Evolutionary conservation across 1,140 invertebrate genomes (phyloP), one percentile per base, ranked within the genome.

Genomic region (Lineus longissimus): DNA sequence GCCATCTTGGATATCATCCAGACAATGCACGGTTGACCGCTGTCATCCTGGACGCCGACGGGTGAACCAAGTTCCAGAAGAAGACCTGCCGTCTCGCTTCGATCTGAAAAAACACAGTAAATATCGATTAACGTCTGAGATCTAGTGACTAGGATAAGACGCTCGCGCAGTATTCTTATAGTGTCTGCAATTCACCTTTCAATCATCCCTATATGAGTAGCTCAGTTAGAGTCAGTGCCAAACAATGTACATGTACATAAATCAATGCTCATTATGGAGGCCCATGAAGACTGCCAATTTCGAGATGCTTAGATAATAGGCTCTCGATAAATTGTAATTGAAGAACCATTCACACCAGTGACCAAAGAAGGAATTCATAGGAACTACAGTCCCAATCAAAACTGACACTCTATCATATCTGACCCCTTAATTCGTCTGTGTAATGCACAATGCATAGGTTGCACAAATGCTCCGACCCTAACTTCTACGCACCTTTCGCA

Each of bases 1-100:
- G 78, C 69, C 78, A 80, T 80, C 62, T 80, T 80, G 45, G 64
- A 77, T 11, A 79, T 77, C 78, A 80, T 79, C 73, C 73, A 78
- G 2, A 71, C 68, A 31, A 80, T 70, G 19, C 70, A 69, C 33
- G 69, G 63, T 58, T 73, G 64, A 22, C 78, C 78, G 41, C 68
- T 64, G 36, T 71, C 41, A 54, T 79, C 78, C 31, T 61, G 61
- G 0, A 70, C 65, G 6, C 68, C 70, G 7, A 70, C 73, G 17
- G 70, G 69, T 15, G 78, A 76, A 25, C 72, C 67, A 15, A 71
- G 55, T 15, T 76, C 72, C n/a, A 80, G 55, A n/a, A 80, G 58
- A 0, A 75, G 25, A 19, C 70, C 62, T 4, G 78, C 73, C 56
- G 74, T 76, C 64, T 78, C 77, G 73, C 77, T 79, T 17, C 78